Evolutionary conservation across 2,888 invertebrate genomes (phyloP).

Genomic region (Trichogramma evanescens): DNA sequence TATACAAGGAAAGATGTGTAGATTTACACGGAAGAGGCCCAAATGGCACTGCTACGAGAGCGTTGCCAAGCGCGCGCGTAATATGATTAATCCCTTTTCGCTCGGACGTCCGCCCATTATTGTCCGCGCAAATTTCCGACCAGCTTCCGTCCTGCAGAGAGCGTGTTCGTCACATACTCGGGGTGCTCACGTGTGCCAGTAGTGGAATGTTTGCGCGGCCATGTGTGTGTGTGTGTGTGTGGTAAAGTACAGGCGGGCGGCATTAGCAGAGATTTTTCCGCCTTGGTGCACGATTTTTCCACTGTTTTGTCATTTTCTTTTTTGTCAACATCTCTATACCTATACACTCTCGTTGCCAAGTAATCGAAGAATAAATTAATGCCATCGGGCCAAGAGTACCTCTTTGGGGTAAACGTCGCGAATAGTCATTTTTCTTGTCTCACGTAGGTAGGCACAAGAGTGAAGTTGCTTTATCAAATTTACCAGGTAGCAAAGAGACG

Average conservation of each 20-base stretch:
- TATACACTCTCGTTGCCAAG: too few relatives aligned
- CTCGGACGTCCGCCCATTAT: slow-evolving; percentile 15
- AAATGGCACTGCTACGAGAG: not conserved
- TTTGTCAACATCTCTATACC: not conserved
- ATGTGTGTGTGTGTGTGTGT: too few relatives aligned
- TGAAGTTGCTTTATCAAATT: not conserved
- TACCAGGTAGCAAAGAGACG: not conserved
- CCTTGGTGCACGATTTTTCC: not conserved
- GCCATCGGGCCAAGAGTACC: too few relatives aligned
- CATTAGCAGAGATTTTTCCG: not conserved
- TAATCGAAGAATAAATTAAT: too few relatives aligned
- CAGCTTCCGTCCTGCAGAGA: not conserved
- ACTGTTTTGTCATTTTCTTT: not conserved
- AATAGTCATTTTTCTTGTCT: too few relatives aligned
- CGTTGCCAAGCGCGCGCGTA: not conserved
- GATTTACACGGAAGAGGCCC: not conserved
- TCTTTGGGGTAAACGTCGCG: too few relatives aligned
- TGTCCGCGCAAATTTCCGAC: slow-evolving; percentile 12
- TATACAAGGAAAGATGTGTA: not conserved
- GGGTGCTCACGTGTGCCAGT: too few relatives aligned
- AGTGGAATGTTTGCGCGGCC: too few relatives aligned
- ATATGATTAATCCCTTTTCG: slow-evolving; percentile 17
- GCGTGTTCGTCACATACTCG: too few relatives aligned
- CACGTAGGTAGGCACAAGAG: too few relatives aligned
- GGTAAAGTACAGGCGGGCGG: too few relatives aligned